Percentiles rank a stretch among this genome's conserved stretches.
phyloP scores from a whole-genome alignment of 1,140 invertebrate genomes.

The Daktulosphaira vitifoliae region DNA sequence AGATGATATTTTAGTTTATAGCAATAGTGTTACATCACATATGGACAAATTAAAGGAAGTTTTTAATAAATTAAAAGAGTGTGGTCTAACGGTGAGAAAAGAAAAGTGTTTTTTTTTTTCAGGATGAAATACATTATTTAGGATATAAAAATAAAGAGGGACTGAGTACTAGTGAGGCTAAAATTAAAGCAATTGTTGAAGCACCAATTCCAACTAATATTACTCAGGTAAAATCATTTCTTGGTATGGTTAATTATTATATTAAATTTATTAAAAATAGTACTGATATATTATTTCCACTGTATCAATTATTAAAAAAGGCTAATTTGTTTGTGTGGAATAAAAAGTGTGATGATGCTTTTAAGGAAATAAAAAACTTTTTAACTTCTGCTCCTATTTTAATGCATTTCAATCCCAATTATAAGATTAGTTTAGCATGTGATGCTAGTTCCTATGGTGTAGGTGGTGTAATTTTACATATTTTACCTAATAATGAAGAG shows the following conservation, averaged over 20 bases:
- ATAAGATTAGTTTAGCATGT: slow-evolving; percentile 38
- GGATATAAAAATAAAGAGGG: slow-evolving; percentile 28
- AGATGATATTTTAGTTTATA: slow-evolving; percentile 34
- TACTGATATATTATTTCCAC: slow-evolving; percentile 30
- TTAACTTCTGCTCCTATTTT: slow-evolving; percentile 36
- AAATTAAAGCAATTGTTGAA: slow-evolving; percentile 42
- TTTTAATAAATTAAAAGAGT: slow-evolving; percentile 16
- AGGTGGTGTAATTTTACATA: slow-evolving; percentile 42
- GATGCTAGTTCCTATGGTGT: slow-evolving; percentile 42
- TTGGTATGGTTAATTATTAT: slow-evolving; percentile 36
- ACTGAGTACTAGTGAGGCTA: slow-evolving; percentile 35
- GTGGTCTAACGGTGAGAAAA: slow-evolving; percentile 10
- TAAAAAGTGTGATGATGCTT: slow-evolving; percentile 30
- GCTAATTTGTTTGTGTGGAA: slow-evolving; percentile 34
- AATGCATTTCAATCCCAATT: slow-evolving; percentile 39
- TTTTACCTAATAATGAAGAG: slow-evolving; percentile 38
- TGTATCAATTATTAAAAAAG: slow-evolving; percentile 35
- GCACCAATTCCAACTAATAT: slow-evolving; percentile 40
- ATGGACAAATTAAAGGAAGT: slow-evolving; percentile 10
- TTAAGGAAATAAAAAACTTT: slow-evolving; percentile 35
- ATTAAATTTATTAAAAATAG: slow-evolving; percentile 34
- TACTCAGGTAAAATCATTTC: slow-evolving; percentile 38
- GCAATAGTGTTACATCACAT: not conserved
- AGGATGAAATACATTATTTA: slow-evolving; percentile 25
- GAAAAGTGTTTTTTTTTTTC: slow-evolving; percentile 32